Evolutionary conservation across 1,140 invertebrate genomes (phyloP), one percentile per base, ranked within the genome.

Genomic region (Zaprionus gabonicus): DNA sequence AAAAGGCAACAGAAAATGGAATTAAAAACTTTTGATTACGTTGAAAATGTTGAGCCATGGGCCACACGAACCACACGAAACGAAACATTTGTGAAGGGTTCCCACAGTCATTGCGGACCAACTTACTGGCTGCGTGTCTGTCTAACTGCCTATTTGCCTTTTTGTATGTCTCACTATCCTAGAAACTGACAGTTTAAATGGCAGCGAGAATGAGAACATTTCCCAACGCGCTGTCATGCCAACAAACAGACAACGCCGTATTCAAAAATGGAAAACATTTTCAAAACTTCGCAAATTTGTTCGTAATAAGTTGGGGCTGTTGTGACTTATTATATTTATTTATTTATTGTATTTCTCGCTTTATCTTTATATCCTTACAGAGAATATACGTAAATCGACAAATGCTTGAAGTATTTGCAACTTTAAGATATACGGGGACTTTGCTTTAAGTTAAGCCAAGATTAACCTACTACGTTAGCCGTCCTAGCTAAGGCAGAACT

Each of bases 11-110:
- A 58, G 64, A 28, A 79, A 85, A 86, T 82, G 69, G 66, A 73
- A 86, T 82, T 69, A 76, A 67, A 74, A 85, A 82, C 65, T 82
- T 86, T 86, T 86, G 82, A 86, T 86, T 85, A 70, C 68, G 68
- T 66, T 41, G 53, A 76, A 70, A 81, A 73, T 44, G 78, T 41
- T 78, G 34, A 44, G 51, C 46, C 56, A 51, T 20, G 55, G 63
- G n/a, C n/a, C 36, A 38, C n/a, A n/a, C n/a, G n/a, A 46, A 84
- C 81, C 64, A 27, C 56, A 66, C 55, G 67, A 70, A 71, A 65
- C 36, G 64, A 74, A 78, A 71, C 75, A 68, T 75, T 71, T 63
- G 73, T 15, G 31, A 73, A 66, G 63, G 55, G 34, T 68, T 71
- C 66, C 67, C 82, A 73, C 67, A 81, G 78, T 76, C 67, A 73